Percentiles rank a stretch among this genome's conserved stretches.
Conservation (phyloP, 2,888 invertebrate species). For the Lasioglossum malachurum region DNA sequence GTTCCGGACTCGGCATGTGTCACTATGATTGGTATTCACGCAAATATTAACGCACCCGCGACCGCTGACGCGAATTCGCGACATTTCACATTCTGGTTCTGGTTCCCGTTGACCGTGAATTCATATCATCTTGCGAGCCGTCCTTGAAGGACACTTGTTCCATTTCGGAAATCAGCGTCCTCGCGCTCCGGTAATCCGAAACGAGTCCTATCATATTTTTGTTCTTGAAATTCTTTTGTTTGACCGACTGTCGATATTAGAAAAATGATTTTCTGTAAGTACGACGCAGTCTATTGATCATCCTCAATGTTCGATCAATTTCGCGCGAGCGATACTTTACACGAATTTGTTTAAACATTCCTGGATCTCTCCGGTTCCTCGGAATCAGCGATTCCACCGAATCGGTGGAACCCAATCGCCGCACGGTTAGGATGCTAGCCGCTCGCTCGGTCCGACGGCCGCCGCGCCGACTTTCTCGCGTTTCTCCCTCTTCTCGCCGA, state of each 20-base stretch:
- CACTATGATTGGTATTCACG: background rate
- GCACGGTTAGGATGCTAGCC: background rate
- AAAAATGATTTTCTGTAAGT: no score
- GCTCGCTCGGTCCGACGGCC: background rate
- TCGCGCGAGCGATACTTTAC: background rate
- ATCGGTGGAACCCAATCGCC: background rate
- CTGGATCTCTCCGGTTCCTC: background rate
- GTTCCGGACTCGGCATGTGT: background rate
- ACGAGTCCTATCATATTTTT: background rate
- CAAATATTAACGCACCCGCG: background rate
- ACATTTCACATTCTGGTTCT: background rate
- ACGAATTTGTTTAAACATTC: background rate
- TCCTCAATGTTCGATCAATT: no score
- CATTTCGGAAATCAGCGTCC: background rate
- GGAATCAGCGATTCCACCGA: background rate
- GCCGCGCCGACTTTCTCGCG: conserved; percentile 2
- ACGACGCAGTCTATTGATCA: no score
- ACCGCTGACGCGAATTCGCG: background rate
- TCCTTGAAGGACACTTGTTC: background rate
- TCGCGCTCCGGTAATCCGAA: background rate
- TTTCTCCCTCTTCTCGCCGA: background rate
- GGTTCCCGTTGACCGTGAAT: background rate
- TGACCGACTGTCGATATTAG: no score
- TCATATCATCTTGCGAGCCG: background rate
- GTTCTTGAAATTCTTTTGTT: no score